phyloP scores from a whole-genome alignment of 2,797 vertebrate genomes.

The Danio albolineatus region DNA sequence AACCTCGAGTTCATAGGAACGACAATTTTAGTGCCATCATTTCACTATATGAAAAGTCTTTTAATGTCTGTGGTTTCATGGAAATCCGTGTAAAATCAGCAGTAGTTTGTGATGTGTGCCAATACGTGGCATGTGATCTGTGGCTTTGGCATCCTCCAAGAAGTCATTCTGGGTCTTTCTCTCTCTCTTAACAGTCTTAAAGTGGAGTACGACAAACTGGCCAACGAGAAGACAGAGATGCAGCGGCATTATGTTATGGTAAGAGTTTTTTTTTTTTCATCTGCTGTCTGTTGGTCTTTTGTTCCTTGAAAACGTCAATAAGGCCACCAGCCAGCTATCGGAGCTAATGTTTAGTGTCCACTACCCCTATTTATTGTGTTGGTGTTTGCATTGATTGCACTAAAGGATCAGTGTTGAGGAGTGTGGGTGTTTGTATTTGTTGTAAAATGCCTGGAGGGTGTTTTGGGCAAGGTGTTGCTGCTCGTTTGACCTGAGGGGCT shows the following conservation, averaged over 20 bases:
- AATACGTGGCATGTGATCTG: neutral
- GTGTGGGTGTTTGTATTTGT: slow-evolving; percentile 43
- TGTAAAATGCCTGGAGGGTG: slow-evolving; percentile 66
- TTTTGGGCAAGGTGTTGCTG: slow-evolving; percentile 71
- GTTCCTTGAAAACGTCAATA: slow-evolving; percentile 17
- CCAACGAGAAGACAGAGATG: slow-evolving; percentile 97
- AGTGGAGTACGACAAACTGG: slow-evolving; percentile 96
- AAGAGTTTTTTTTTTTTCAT: slow-evolving; percentile 67
- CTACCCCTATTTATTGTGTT: slow-evolving; percentile 46
- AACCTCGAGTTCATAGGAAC: neutral
- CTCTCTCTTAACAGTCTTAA: slow-evolving; percentile 81
- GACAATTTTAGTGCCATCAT: too few relatives aligned
- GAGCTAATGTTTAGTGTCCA: slow-evolving; percentile 48
- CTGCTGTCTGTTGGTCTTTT: slow-evolving; percentile 4
- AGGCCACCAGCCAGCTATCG: slow-evolving; percentile 1
- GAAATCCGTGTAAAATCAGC: neutral
- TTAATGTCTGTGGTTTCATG: neutral
- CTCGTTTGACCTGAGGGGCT: slow-evolving; percentile 24
- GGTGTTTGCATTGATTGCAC: slow-evolving; percentile 42
- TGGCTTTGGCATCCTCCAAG: neutral
- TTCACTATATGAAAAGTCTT: too few relatives aligned
- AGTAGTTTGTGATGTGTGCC: neutral
- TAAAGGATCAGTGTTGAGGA: slow-evolving; percentile 58
- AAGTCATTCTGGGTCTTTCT: slow-evolving; percentile 14
- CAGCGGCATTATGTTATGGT: slow-evolving; percentile 98